Conservation (phyloP, 2,797 vertebrate genomes). For the Coluber constrictor region DNA sequence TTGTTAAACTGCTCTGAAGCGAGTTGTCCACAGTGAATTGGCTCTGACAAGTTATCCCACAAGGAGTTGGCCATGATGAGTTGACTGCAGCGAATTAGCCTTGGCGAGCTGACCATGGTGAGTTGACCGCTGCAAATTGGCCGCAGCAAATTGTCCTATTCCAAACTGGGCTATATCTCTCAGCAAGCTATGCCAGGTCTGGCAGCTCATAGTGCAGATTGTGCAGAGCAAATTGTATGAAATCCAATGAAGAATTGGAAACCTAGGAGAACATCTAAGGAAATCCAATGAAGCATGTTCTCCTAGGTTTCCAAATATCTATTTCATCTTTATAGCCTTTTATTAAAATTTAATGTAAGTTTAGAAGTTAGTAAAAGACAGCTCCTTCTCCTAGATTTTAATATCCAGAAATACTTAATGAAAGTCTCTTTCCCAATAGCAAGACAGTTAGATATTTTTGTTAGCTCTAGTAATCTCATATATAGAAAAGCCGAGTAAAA, state of each 20-base stretch:
- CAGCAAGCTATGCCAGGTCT: not conserved
- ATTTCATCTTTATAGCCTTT: not conserved
- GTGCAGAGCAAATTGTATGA: constrained; percentile 21
- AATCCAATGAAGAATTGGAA: not conserved
- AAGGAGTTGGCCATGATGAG: not conserved
- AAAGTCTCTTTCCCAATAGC: not conserved
- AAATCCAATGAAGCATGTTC: not conserved
- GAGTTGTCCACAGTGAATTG: not conserved
- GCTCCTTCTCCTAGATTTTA: not conserved
- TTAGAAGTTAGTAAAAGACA: constrained; percentile 13
- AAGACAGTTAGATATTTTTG: not conserved
- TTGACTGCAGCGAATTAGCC: not conserved
- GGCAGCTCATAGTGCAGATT: constrained; percentile 8
- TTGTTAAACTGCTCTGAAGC: not conserved
- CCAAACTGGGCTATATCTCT: not conserved
- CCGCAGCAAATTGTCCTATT: not conserved
- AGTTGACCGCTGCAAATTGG: not conserved
- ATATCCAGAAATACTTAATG: constrained; percentile 2
- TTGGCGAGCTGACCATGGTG: not conserved
- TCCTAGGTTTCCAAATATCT: constrained; percentile 18
- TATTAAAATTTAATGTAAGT: not conserved
- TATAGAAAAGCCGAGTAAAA: not conserved
- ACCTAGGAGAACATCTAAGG: no score
- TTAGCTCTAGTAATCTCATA: not conserved
- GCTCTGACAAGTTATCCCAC: not conserved